Percentiles rank a stretch among this genome's conserved stretches.
These are phyloP conservation scores for Lasioglossum calceatum DNA, from an alignment of 2,888 invertebrate genomes.

Conservation along the genomic window DNA sequence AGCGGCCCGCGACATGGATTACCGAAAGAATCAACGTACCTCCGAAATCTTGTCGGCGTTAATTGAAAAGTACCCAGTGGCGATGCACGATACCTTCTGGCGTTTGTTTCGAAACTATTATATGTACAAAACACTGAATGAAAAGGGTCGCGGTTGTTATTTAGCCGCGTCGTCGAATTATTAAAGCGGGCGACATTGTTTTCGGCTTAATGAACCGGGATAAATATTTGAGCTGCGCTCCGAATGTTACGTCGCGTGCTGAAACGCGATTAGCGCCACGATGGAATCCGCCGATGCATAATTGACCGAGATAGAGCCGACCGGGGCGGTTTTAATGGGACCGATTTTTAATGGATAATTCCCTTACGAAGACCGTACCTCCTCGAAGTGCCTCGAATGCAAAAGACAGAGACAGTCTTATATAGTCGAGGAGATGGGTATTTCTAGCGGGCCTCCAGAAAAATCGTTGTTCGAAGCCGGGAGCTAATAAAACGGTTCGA, in stretches of 20 bases:
- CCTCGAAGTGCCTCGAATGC: neutral
- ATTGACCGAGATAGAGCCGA: conserved; percentile 27
- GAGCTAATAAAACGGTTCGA: conserved; percentile 9
- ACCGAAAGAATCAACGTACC: conserved; percentile 54
- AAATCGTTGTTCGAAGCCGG: neutral
- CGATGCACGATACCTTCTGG: conserved; percentile 32
- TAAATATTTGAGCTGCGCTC: conserved; percentile 39
- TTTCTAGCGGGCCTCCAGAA: neutral
- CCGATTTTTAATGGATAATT: conserved; percentile 15
- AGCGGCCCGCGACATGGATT: conserved; percentile 43
- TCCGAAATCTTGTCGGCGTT: conserved; percentile 60
- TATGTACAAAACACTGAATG: neutral
- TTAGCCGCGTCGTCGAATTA: conserved; percentile 19
- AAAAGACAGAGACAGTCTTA: neutral
- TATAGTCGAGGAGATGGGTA: neutral
- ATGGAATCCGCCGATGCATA: conserved; percentile 37
- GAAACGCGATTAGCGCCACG: conserved; percentile 32
- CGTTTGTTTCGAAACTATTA: neutral
- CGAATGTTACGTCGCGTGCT: conserved; percentile 20
- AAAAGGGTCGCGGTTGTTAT: neutral
- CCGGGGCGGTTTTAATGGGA: neutral
- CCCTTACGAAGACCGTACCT: neutral
- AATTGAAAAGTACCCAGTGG: conserved; percentile 70
- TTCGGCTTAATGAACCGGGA: conserved; percentile 16
- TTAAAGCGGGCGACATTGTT: conserved; percentile 17